These are phyloP conservation scores for Petrolisthes manimaculis DNA, from an alignment of 2,888 invertebrate species.

Conservation along the genomic window DNA sequence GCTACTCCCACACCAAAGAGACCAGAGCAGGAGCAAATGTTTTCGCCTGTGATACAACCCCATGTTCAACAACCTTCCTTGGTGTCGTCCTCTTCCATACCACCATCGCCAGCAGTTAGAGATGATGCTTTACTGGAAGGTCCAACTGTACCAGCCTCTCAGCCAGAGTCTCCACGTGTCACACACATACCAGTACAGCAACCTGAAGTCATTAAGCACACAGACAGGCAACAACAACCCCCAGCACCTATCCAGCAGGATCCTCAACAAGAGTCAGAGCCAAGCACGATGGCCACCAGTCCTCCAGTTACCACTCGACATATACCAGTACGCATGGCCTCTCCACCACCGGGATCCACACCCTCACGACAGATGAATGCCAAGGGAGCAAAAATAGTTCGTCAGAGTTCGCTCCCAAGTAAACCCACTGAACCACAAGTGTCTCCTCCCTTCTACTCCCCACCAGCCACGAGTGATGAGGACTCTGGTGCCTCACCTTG, in stretches of 20 bases:
- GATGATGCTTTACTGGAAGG: not conserved
- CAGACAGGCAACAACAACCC: slow-evolving; percentile 2
- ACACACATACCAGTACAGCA: slow-evolving; percentile 15
- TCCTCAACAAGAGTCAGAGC: slow-evolving; percentile 10
- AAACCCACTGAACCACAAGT: slow-evolving; percentile 43
- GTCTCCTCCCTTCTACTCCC: slow-evolving; percentile 36
- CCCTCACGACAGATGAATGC: slow-evolving; percentile 10
- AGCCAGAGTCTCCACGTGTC: not conserved
- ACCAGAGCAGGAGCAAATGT: slow-evolving; percentile 15
- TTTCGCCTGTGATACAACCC: slow-evolving; percentile 22
- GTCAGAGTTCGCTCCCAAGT: slow-evolving; percentile 53
- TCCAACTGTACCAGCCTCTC: no score
- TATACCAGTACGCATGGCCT: slow-evolving; percentile 45
- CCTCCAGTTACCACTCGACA: slow-evolving; percentile 4
- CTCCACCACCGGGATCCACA: slow-evolving; percentile 34
- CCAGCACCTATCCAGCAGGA: not conserved
- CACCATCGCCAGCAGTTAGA: slow-evolving; percentile 16
- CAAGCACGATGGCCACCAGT: not conserved
- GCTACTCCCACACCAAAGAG: not conserved
- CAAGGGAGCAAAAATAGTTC: slow-evolving; percentile 34
- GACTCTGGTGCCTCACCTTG: not conserved
- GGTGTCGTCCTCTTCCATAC: not conserved
- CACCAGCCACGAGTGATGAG: slow-evolving; percentile 32
- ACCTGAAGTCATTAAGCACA: not conserved
- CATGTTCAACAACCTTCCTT: slow-evolving; percentile 23